Evolutionary conservation across 2,113 vertebrate species (phyloP), one percentile per base, ranked within the genome.

Genomic region (Ciconia stormi): DNA sequence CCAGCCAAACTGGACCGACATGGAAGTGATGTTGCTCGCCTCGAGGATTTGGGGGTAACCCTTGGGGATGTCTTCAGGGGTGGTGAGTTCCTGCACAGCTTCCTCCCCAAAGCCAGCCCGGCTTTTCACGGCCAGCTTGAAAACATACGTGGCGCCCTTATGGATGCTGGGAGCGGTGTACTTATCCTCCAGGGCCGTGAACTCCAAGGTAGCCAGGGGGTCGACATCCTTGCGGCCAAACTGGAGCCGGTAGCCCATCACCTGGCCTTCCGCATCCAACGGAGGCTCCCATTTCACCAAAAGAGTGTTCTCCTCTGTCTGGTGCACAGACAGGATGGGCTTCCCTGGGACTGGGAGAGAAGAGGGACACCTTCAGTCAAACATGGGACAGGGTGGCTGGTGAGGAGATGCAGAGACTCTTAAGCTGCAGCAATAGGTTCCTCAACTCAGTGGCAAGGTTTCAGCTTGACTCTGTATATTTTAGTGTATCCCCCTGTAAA

Each of bases 221-320:
- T 94, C 83, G 0, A 98, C 89, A 58, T 99, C 99, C 94, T 98
- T 98, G 34, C 99, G 99, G 96, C 99, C 99, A 23, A 99, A 99
- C 97, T 99, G 99, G 40, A 99, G 98, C 38, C 99, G 98, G 97
- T 99, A 99, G 93, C 99, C 99, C 91, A 99, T 97, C 78, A 99
- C 98, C 90, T 99, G 98, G 96, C 99, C 98, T 87, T 98, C 98
- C 0, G 98, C 81, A 11, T 95, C 91, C 91, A 97, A 15, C 0
- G 98, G 98, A 79, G 98, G 98, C 95, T 99, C 98, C 99, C 99
- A 99, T 63, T 98, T 99, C 83, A 99, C 98, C 95, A 99, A 98
- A 13, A 98, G 98, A 36, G 98, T 98, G 82, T 98, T 98, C 87
- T 99, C 99, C 86, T 99, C 96, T 94, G 98, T 98, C 97, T 98